Conservation (phyloP, 2,113 vertebrate species). For the Prionailurus bengalensis region DNA sequence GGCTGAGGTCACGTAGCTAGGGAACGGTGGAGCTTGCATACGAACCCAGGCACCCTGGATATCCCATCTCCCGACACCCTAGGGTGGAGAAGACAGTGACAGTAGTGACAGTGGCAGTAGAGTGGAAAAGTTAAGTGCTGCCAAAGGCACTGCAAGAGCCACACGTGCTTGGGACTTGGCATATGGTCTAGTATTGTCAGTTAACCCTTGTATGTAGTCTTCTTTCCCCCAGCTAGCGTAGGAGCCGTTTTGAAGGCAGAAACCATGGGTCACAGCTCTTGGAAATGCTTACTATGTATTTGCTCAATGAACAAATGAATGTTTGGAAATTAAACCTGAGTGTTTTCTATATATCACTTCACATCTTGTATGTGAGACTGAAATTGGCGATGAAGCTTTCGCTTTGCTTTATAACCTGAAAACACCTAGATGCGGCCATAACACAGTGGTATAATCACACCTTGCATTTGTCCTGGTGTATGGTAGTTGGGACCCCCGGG, state of each 20-base stretch:
- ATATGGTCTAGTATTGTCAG: not conserved
- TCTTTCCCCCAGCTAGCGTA: not conserved
- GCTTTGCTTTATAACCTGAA: slow-evolving; percentile 48
- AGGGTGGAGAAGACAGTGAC: not conserved
- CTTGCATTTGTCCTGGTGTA: not conserved
- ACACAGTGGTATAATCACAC: not conserved
- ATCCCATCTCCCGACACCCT: not conserved
- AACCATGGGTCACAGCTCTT: not conserved
- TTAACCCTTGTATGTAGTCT: not conserved
- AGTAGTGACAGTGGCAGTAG: not conserved
- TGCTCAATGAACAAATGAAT: slow-evolving; percentile 36
- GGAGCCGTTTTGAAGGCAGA: slow-evolving; percentile 29
- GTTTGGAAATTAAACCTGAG: not conserved
- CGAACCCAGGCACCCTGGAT: not conserved
- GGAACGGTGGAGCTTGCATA: slow-evolving; percentile 26
- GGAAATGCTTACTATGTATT: slow-evolving; percentile 31
- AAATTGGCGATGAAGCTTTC: slow-evolving; percentile 31
- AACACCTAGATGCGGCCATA: not conserved
- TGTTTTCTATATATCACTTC: slow-evolving; percentile 57
- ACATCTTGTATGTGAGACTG: slow-evolving; percentile 16
- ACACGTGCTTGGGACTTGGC: not conserved
- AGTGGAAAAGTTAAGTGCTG: not conserved
- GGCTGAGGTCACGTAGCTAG: not conserved
- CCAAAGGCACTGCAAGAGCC: not conserved
- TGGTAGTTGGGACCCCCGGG: not conserved